Conservation (phyloP, 2,888 invertebrate species). For the Tenthredo distinguenda region DNA sequence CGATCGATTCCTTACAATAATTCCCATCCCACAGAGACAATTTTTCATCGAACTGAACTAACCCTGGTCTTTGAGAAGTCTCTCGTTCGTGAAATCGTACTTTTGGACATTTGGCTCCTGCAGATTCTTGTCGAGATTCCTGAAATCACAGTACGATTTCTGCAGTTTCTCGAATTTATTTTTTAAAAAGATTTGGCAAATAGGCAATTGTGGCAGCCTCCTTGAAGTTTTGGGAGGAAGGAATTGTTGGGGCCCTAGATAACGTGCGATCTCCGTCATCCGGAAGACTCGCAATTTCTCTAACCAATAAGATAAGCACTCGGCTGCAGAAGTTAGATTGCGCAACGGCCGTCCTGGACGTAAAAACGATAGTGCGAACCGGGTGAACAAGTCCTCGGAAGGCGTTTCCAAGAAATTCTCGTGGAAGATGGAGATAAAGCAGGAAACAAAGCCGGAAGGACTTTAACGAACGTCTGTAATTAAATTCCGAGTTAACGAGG, state of each 20-base stretch:
- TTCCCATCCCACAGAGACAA: neutral
- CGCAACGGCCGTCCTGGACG: slow-evolving; percentile 29
- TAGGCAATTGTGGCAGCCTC: neutral
- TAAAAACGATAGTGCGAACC: slow-evolving; percentile 35
- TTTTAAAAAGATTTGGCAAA: neutral
- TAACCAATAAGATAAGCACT: slow-evolving; percentile 49
- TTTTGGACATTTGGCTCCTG: neutral
- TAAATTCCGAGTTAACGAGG: slow-evolving; percentile 42
- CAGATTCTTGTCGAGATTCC: neutral
- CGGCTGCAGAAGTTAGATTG: slow-evolving; percentile 43
- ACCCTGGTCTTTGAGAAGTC: neutral
- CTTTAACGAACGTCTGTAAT: slow-evolving; percentile 48
- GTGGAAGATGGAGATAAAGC: slow-evolving; percentile 43
- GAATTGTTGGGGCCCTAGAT: slow-evolving; percentile 16
- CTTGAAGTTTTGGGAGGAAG: neutral
- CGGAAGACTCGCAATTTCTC: slow-evolving; percentile 48
- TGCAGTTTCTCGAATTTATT: neutral
- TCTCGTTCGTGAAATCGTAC: neutral
- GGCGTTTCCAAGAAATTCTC: slow-evolving; percentile 24
- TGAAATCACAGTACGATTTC: neutral
- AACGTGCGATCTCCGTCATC: slow-evolving; percentile 29
- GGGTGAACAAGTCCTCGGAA: slow-evolving; percentile 37
- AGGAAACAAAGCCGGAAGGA: slow-evolving; percentile 48
- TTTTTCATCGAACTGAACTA: neutral
- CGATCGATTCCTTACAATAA: neutral